phyloP scores from a whole-genome alignment of 1,140 invertebrate species.

The Bombus affinis region DNA sequence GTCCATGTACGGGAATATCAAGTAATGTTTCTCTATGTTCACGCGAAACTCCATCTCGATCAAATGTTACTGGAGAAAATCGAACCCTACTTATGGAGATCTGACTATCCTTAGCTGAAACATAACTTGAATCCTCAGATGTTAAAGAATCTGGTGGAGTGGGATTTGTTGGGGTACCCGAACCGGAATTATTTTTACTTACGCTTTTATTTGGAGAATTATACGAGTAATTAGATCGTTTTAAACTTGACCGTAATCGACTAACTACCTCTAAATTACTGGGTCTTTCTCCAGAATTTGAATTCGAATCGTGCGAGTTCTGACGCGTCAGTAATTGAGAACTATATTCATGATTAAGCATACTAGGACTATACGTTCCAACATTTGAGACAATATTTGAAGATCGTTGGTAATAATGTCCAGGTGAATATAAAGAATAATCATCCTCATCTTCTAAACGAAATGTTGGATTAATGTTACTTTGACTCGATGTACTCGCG shows the following conservation, averaged over 20 bases:
- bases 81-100: conserved; percentile 86
- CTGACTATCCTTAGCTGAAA: conserved; percentile 90
- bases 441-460: conserved; percentile 86
- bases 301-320: conserved; percentile 83
- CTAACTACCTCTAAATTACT: conserved; percentile 87
- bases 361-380: conserved; percentile 65
- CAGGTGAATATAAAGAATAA: conserved; percentile 80
- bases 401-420: conserved; percentile 72
- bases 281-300: conserved; percentile 85
- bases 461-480: conserved; percentile 85
- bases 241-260: conserved; percentile 89
- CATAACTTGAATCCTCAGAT: conserved; percentile 92
- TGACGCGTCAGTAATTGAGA: conserved; percentile 83
- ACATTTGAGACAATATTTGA: conserved; percentile 67
- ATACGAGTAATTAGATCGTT: conserved; percentile 86
- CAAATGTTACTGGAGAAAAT: conserved; percentile 90
- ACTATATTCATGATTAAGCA: conserved; percentile 78
- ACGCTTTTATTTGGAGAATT: conserved; percentile 83
- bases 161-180: conserved; percentile 92
- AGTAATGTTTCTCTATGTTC: conserved; percentile 82
- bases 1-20: conserved; percentile 86
- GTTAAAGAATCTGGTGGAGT: conserved; percentile 92
- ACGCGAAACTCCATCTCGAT: conserved; percentile 70
- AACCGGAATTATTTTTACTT: conserved; percentile 85
- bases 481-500: conserved; percentile 84